Base-by-base conservation (phyloP, 2,888 invertebrate genomes). In the Netelia fuscicornis region DNA sequence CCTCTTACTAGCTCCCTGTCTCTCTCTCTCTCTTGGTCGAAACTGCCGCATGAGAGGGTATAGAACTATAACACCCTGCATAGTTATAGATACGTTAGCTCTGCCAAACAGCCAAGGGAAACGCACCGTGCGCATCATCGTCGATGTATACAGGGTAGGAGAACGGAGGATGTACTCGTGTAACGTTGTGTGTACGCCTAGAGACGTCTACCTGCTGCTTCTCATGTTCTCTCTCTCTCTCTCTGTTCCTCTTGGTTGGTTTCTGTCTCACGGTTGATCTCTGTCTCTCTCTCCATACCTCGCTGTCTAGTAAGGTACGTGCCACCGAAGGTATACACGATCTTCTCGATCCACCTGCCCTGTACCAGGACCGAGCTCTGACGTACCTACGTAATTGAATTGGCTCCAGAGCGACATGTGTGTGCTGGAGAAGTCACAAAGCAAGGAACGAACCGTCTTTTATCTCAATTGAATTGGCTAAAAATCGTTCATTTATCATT, bases 351-450 rank as follows among this genome's bases (percentile, higher is more conserved):
- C 70, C 81, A 82, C 81, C 81, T 82, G 76, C 20, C 42, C 64
- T 71, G 20, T 48, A 71, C 48, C 37, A 58, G 48, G 54, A 48
- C 30, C 30, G 37, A 17, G 30, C 71, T 56, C 64, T 71, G 81
- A 77, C 60, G 76, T 17, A 17, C 17, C 17, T 71, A 58, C 76
- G 76, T 82, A 82, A 82, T 82, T 82, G 81, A 82, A 82, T 82
- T 76, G 64, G 30, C 44, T 81, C 42, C 54, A 67, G 65, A 42
- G 58, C 8, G 56, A 11, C 11, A 62, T 13, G 23, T 25, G 44
- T 23, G 48, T n/a, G 11, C 17, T 5, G n/a, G 56, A 42, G 54
- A 70, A 64, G 9, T 17, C 6, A 58, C 23, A 58, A 20, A 58
- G 9, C 58, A 13, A 48, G 48, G 11, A 20, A 25, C 56, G 62